Evolutionary conservation across 37 sponge, comb jelly and placozoan genomes (phyloP), one percentile per base, ranked within the genome.

Genomic region (Bolinopsis microptera): DNA sequence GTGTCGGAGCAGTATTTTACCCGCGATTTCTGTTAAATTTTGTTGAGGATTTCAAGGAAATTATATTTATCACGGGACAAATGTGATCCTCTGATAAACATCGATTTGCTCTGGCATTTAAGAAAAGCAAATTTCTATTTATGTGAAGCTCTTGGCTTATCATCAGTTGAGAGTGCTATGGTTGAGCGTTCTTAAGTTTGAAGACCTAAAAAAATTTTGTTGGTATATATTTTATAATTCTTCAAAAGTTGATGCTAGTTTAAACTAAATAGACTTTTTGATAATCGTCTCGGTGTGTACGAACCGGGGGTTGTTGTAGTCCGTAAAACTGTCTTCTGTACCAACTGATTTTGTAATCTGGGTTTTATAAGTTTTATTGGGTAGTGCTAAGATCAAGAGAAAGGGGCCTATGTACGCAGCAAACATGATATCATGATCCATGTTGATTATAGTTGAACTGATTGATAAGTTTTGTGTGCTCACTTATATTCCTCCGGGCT

Each of bases 311-410:
- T 48, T 48, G 61, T 48, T 48, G 5, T 48, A 48, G 61, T 48
- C 61, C 61, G 61, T 48, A 48, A 48, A 48, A 48, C 61, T 48
- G 61, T 48, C 61, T 48, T 48, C 61, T 48, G 61, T 48, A 48
- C 61, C 61, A 48, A 48, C 61, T 77, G 32, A 35, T 77, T 77
- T 77, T 77, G 36, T 35, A 77, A 35, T 77, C 22, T 32, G 80
- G 80, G 80, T 77, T 77, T 77, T 77, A 32, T 77, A 77, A 77
- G 80, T 77, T 32, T 77, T 77, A 32, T 77, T 35, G 36, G 80
- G 27, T 77, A 77, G 61, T 48, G 5, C 61, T 48, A 48, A 48
- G 61, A 48, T 48, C 9, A 48, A 48, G 61, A 48, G 13, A 48
- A 13, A 48, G 61, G 61, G 61, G 61, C 9, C 5, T 48, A 48